These are phyloP conservation scores for Eulacestoma nigropectus DNA, from an alignment of 2,113 vertebrate species.

Conservation along the genomic window DNA sequence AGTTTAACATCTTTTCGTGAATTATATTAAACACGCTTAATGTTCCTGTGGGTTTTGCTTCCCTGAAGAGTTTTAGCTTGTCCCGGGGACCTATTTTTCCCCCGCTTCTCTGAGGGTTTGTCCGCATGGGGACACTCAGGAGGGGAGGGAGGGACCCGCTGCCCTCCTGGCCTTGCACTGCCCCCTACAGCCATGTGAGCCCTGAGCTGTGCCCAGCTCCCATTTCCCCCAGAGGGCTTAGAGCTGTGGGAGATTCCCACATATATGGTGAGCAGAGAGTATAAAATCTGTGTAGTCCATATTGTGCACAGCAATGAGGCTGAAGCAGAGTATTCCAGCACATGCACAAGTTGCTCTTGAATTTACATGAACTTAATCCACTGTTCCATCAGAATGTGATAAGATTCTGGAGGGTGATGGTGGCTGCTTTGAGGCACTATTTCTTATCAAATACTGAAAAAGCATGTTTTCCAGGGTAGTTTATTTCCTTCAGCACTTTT, in stretches of 20 bases:
- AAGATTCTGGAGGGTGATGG: neutral
- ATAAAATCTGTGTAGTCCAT: rapidly evolving
- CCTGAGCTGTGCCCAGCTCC: neutral
- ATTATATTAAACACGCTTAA: neutral
- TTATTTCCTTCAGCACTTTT: neutral
- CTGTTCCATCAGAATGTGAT: neutral
- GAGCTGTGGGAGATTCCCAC: too few species aligned
- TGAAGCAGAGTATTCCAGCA: neutral
- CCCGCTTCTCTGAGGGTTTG: neutral
- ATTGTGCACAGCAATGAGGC: neutral
- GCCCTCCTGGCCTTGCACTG: conserved; percentile 9
- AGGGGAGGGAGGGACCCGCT: neutral
- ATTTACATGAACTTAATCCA: rapidly evolving
- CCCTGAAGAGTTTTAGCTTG: neutral
- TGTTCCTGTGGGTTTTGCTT: neutral
- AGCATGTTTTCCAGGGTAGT: rapidly evolving
- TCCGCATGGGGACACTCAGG: rapidly evolving
- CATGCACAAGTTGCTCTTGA: rapidly evolving
- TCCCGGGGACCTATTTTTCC: rapidly evolving
- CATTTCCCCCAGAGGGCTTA: rapidly evolving
- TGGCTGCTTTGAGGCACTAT: neutral
- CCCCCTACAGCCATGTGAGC: neutral
- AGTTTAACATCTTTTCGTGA: neutral
- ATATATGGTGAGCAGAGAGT: neutral
- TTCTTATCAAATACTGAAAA: neutral